Evolutionary conservation across 2,888 invertebrate genomes (phyloP), one percentile per base, ranked within the genome.

Genomic region (Cyrtodaria siliqua): DNA sequence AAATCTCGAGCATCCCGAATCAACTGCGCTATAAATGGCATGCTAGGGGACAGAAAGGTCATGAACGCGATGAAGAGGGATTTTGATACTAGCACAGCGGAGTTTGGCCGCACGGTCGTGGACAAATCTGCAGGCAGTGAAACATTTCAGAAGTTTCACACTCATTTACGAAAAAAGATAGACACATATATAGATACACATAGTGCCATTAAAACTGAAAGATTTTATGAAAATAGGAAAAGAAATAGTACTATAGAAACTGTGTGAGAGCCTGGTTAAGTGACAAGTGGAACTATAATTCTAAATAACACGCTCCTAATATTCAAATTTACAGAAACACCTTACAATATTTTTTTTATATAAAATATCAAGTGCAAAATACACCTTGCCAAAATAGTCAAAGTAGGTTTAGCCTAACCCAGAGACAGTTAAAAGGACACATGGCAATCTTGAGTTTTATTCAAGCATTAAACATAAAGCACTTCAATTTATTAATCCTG

Each of bases 21-120:
- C 26, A 80, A 81, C 33, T 70, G 79, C 69, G 87, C 87, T 20
- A 86, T 87, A 50, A 79, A 85, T 61, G 76, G 82, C 33, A 82
- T 87, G 75, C 68, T 87, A 6, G 73, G 79, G 33, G 84, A 85
- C 40, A 73, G 86, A 38, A 86, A 79, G 68, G 82, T 87, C 8
- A 84, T 86, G 83, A 85, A 86, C 42, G 60, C 79, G 23, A 66
- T 85, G 64, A 82, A 83, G 18, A 67, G 78, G 53, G 83, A 83
- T 60, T 86, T 86, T 71, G 84, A 86, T 57, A 74, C 70, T 9
- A 67, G 83, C 24, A 73, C 82, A 23, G 72, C 78, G n/a, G 53
- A 71, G n/a, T 77, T 64, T 69, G 81, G 81, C 14, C 63, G 86
- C 40, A 78, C 84, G 23, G 66, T 82, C 6, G 73, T 86, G 9